These are phyloP conservation scores for Trematocara caparti DNA, from an alignment of 2,797 vertebrate genomes.

Conservation along the genomic window DNA sequence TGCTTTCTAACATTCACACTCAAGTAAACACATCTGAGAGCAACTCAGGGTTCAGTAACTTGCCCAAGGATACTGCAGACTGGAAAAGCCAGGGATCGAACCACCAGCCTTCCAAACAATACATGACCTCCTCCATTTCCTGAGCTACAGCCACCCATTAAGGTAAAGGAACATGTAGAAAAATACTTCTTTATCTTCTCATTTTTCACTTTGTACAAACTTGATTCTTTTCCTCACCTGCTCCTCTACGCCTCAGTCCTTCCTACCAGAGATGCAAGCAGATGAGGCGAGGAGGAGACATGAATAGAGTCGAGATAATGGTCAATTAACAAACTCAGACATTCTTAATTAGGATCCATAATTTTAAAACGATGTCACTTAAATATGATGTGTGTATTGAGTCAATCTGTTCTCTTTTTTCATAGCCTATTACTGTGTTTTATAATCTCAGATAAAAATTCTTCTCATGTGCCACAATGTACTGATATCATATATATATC, in stretches of 20 bases:
- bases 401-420: background rate
- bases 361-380: background rate
- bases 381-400: background rate
- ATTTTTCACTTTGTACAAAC: background rate
- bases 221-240: background rate
- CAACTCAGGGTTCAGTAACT: background rate
- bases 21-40: background rate
- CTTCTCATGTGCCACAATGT: background rate
- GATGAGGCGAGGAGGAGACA: background rate
- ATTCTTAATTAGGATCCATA: background rate
- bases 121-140: background rate
- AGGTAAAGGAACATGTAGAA: background rate
- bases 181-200: background rate
- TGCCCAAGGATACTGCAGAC: background rate
- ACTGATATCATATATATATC: background rate
- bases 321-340: background rate
- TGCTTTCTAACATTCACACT: background rate
- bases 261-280: background rate
- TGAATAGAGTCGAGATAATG: background rate
- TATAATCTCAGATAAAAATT: background rate
- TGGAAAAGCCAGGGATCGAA: background rate
- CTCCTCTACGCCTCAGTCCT: background rate
- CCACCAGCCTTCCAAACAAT: background rate
- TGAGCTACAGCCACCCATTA: background rate
- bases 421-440: background rate